Conservation (phyloP, 2,797 vertebrate species). For the Pelobates cultripes region DNA sequence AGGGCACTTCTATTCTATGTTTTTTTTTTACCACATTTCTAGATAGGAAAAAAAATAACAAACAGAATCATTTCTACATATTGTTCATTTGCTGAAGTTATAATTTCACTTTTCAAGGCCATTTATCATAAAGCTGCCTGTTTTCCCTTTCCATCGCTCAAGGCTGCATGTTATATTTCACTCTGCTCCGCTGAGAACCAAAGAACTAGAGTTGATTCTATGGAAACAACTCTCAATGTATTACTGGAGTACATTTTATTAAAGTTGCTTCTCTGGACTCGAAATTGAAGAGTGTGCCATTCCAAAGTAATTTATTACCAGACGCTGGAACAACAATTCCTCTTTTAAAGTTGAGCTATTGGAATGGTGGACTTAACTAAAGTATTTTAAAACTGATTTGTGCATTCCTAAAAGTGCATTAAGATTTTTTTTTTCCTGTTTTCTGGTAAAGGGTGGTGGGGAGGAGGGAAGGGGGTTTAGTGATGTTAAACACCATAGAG, state of each 20-base stretch:
- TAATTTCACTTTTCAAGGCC: conserved; percentile 66
- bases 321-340: conserved; percentile 58
- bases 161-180: conserved; percentile 62
- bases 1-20: neutral
- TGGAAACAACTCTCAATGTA: conserved; percentile 62
- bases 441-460: no score
- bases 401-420: conserved; percentile 37
- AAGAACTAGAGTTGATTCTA: conserved; percentile 58
- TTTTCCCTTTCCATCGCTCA: conserved; percentile 64
- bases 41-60: conserved; percentile 36
- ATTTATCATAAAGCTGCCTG: conserved; percentile 65
- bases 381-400: conserved; percentile 53
- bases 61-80: conserved; percentile 53
- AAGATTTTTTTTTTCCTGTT: neutral
- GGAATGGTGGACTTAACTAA: conserved; percentile 58
- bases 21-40: conserved; percentile 9
- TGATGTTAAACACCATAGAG: no score
- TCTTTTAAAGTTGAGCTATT: conserved; percentile 55
- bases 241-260: conserved; percentile 63
- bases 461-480: no score
- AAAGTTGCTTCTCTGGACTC: conserved; percentile 64
- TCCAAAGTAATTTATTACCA: conserved; percentile 60
- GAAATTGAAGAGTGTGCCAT: conserved; percentile 62
- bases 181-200: conserved; percentile 56
- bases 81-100: conserved; percentile 65